A percentile compares a stretch with the other conserved stretches of the same genome.
phyloP scores from a whole-genome alignment of 2,113 vertebrate genomes.

The Coturnix japonica region DNA sequence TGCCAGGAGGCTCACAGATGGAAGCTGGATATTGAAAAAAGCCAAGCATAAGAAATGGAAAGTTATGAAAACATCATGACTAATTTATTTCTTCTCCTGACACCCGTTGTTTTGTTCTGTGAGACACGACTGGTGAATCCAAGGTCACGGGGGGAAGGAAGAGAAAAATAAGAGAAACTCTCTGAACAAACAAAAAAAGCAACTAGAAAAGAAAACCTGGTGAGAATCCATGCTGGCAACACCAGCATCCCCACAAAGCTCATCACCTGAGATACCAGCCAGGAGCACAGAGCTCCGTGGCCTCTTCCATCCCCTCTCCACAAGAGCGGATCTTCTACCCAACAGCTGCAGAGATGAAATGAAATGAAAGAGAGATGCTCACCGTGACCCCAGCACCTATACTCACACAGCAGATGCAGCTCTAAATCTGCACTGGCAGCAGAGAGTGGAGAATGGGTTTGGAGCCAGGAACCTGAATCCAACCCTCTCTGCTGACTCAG shows the following conservation, averaged over 20 bases:
- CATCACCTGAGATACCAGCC: background rate
- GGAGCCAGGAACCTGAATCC: rapidly evolving
- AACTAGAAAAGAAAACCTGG: background rate
- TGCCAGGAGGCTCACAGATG: background rate
- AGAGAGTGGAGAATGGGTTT: background rate
- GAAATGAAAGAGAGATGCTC: background rate
- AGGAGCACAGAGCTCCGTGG: background rate
- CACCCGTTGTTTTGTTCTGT: background rate
- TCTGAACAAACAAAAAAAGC: background rate
- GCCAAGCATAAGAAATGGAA: conserved; percentile 19
- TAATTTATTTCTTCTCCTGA: conserved; percentile 9
- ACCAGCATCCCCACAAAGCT: background rate
- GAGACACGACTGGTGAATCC: background rate
- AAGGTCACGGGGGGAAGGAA: background rate
- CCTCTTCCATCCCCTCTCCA: background rate
- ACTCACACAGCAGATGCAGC: background rate
- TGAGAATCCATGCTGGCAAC: background rate
- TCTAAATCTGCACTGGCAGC: rapidly evolving
- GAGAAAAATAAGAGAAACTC: background rate
- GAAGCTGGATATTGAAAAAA: background rate
- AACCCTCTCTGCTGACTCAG: background rate
- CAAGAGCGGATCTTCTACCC: rapidly evolving
- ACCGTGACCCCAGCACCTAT: rapidly evolving
- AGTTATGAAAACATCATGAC: background rate
- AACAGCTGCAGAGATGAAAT: background rate